Base-by-base conservation (phyloP, 2,888 invertebrate species). In the Agriopis aurantiaria region DNA sequence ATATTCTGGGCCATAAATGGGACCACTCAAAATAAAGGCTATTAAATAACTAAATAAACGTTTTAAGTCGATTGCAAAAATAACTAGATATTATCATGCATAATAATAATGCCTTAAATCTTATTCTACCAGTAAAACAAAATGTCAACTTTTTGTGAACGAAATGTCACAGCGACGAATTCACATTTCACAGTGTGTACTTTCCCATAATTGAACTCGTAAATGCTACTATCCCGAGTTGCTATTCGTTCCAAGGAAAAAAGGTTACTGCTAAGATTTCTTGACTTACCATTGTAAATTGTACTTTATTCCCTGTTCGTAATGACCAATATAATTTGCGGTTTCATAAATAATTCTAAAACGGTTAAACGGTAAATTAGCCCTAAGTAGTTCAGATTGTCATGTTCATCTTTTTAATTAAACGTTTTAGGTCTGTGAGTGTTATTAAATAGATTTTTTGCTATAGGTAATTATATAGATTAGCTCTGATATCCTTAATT, bases 341-440 rank as follows among this genome's bases (percentile, higher is more conserved):
- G 8, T 17, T 46, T 17, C 10, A 6, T 17, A 62, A 49, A 51
- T n/a, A 68, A 52, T 45, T 59, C 53, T 17, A 51, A 12, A 12
- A 14, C 49, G 43, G 33, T 9, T 62, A 14, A 45, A 63, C 63
- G 46, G 62, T 46, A 59, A 68, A 68, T 58, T 68, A 68, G 46
- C 40, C 46, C 58, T 48, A 59, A 68, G 63, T 58, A 14, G 52
- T 63, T 59, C 55, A 43, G 64, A 68, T 68, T 64, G 58, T 52
- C 41, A 46, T 64, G 63, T 68, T 68, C 58, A 59, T 68, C 48
- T 63, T 46, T 68, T 68, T 56, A 51, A 56, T 67, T 61, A 48
- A 56, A 41, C 14, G 51, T 23, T 49, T 45, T 8, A 12, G 23
- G 9, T 45, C 33, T 23, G 52, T 17, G 52, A 6, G 33, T 60